phyloP scores from a whole-genome alignment of 64 coral and sea anemone genomes.

The Porites lutea region DNA sequence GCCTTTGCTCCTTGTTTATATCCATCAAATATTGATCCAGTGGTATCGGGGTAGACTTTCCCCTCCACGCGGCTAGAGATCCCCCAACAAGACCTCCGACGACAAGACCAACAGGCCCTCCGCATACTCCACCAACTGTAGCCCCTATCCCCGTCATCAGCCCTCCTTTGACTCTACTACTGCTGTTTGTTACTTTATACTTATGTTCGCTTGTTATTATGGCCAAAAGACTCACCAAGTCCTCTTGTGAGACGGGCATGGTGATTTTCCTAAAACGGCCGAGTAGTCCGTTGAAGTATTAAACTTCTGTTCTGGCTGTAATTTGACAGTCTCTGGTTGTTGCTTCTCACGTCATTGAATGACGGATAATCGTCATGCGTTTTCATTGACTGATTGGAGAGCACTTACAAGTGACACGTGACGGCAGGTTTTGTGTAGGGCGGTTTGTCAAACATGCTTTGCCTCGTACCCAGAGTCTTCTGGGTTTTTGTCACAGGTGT shows the following conservation, averaged over 20 bases:
- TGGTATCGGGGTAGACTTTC: slow-evolving; percentile 43
- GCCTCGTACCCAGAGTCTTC: no score
- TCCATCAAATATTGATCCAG: slow-evolving; percentile 85
- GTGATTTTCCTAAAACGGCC: neutral
- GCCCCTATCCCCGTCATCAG: slow-evolving; percentile 64
- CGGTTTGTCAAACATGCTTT: no score
- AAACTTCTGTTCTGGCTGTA: neutral
- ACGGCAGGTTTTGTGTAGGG: no score
- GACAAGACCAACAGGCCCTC: slow-evolving; percentile 78
- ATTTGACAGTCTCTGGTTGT: no score
- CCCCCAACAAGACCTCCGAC: slow-evolving; percentile 82
- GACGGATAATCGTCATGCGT: no score
- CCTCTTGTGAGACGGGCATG: slow-evolving; percentile 80
- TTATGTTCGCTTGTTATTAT: slow-evolving; percentile 67
- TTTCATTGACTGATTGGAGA: no score
- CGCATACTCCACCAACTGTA: slow-evolving; percentile 84
- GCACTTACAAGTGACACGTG: no score
- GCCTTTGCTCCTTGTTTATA: slow-evolving; percentile 86
- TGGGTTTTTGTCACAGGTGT: no score
- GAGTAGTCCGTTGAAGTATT: neutral
- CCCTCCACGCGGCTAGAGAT: slow-evolving; percentile 81
- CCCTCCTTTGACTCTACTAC: slow-evolving; percentile 65
- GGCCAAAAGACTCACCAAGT: slow-evolving; percentile 75
- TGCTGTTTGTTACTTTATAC: slow-evolving; percentile 45
- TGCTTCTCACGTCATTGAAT: no score